These are phyloP conservation scores for Cnemophilus loriae DNA, from an alignment of 2,113 vertebrate species.

Conservation along the genomic window DNA sequence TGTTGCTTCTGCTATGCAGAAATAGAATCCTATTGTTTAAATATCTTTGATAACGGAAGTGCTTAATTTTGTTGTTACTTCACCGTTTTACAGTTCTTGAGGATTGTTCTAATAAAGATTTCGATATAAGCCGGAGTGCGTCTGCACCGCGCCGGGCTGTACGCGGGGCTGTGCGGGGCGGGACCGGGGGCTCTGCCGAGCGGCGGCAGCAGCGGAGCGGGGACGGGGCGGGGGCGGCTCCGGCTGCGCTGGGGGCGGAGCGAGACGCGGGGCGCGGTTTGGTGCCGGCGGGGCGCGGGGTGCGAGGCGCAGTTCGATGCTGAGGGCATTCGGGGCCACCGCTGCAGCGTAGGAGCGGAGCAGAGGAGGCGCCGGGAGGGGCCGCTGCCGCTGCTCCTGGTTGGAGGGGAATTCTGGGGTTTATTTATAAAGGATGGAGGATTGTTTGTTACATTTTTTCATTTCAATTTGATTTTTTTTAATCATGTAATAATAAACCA, in stretches of 20 bases:
- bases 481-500: not conserved
- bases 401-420: too few relatives aligned
- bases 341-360: not conserved
- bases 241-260: not conserved
- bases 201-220: not conserved
- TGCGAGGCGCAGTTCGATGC: not conserved
- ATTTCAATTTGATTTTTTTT: not conserved
- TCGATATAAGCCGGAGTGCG: conserved; percentile 28
- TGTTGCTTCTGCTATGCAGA: conserved; percentile 77
- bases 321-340: rapidly evolving
- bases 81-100: conserved; percentile 52
- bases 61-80: conserved; percentile 65
- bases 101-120: conserved; percentile 77
- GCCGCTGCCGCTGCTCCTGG: rapidly evolving
- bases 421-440: too few relatives aligned
- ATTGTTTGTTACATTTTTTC: not conserved
- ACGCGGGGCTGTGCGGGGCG: not conserved
- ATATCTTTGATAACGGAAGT: conserved; percentile 64
- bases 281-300: too few relatives aligned
- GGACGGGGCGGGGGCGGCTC: not conserved
- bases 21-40: conserved; percentile 52
- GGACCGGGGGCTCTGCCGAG: not conserved
- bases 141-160: not conserved
- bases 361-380: not conserved
- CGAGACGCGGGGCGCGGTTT: too few relatives aligned